Base-by-base conservation (phyloP, 92 coral and sea anemone species). In the Actinostola sp. region DNA sequence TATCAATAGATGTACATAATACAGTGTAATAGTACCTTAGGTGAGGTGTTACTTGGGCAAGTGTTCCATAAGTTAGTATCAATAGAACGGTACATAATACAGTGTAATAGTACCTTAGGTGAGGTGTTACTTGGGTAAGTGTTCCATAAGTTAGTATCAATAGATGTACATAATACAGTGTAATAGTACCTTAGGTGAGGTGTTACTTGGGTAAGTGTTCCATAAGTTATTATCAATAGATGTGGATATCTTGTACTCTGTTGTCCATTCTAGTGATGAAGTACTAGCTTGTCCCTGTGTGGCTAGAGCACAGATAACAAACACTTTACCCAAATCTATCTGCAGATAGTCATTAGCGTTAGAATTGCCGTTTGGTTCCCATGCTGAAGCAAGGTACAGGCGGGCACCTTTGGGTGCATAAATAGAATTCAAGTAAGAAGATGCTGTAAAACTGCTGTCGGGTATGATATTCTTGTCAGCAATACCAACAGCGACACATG, bases 281-380 rank as follows among this genome's bases (percentile, higher is more conserved):
- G 29, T 43, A 33, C 25, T 19, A 49, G 38, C 36, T 17, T 19
- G 27, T 13, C 75, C 75, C 42, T 69, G 63, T 26, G 75, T 69
- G 1, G 65, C 75, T 0, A 69, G 26, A 0, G 75, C 75, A 15
- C 75, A 69, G 57, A 69, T 51, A 16, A 51, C 43, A 31, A 25
- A 52, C 56, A 51, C 75, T 52, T 39, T 23, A 28, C 63, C 61
- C 61, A 69, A 38, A 1, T 69, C 75, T 53, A 53, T 23, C 25
- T 53, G 28, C 21, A 53, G 59, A 53, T 9, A 53, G 31, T 53
- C 59, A 53, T 10, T 28, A 53, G 59, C 3, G 27, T 5, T 25
- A 7, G 20, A 16, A 25, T 53, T 53, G 31, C 12, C 25, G 2
- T 20, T 53, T 19, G 59, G 59, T 53, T 25, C 25, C 59, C 59